A percentile compares a stretch with the other conserved stretches of the same genome.
These are phyloP conservation scores for Noctua janthina DNA, from an alignment of 2,888 invertebrate species.

Conservation along the genomic window DNA sequence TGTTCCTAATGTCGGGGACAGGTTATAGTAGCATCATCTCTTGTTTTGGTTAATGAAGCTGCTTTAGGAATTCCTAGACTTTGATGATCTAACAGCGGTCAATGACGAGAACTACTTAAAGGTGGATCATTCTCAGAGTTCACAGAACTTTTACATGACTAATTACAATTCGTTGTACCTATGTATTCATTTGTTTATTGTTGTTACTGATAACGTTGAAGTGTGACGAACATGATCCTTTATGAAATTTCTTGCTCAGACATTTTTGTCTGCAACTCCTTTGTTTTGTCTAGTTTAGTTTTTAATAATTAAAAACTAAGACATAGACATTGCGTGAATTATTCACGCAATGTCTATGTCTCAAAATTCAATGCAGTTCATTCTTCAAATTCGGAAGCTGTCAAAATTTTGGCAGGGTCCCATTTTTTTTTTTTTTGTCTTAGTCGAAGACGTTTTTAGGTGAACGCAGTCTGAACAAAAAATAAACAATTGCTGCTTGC, in stretches of 20 bases:
- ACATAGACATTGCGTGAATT: no score
- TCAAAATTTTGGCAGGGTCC: constrained; percentile 13
- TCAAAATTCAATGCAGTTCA: background rate
- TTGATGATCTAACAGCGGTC: background rate
- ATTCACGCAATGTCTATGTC: background rate
- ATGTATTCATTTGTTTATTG: constrained; percentile 11
- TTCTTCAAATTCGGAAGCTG: constrained; percentile 12
- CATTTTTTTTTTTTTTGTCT: constrained; percentile 16
- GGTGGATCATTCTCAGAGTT: background rate
- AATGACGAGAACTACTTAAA: background rate
- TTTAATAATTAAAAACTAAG: background rate
- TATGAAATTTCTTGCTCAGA: background rate
- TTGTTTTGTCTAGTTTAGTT: constrained; percentile 7
- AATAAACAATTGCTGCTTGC: background rate
- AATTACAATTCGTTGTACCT: constrained; percentile 10
- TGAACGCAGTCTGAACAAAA: background rate
- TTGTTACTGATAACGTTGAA: constrained; percentile 1
- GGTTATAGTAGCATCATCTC: no score
- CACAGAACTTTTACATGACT: background rate
- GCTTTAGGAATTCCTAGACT: background rate
- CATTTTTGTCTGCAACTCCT: constrained; percentile 15
- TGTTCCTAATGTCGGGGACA: background rate
- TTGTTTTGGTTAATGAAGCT: background rate
- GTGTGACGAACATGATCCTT: background rate
- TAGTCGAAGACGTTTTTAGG: background rate